These are phyloP conservation scores for Poeciliopsis turneri DNA, from an alignment of 2,797 vertebrate species.

Conservation along the genomic window DNA sequence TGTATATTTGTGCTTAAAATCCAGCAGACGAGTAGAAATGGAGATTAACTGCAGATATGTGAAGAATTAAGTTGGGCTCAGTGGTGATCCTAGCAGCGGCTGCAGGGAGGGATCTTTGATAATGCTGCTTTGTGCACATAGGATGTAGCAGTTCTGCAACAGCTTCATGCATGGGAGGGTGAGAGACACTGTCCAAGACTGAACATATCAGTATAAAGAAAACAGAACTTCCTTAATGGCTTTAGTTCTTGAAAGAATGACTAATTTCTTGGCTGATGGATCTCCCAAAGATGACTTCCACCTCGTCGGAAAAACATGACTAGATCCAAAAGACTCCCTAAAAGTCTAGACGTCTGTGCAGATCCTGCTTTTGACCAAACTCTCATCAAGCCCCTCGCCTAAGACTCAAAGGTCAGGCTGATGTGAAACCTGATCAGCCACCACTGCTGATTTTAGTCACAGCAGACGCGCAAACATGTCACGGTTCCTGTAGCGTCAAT, in stretches of 20 bases:
- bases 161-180: not conserved
- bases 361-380: not conserved
- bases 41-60: not conserved
- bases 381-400: not conserved
- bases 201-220: not conserved
- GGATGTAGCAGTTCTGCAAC: not conserved
- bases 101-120: not conserved
- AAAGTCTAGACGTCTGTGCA: not conserved
- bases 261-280: not conserved
- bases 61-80: not conserved
- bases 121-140: not conserved
- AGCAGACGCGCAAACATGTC: slow-evolving; percentile 11
- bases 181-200: not conserved
- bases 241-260: not conserved
- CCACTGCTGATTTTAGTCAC: slow-evolving; percentile 13
- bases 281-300: not conserved
- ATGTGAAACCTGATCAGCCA: slow-evolving; percentile 18
- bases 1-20: not conserved
- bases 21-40: not conserved
- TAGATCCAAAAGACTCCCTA: not conserved
- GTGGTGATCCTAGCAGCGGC: not conserved
- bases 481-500: slow-evolving; percentile 22
- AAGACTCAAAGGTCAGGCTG: slow-evolving; percentile 1
- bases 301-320: not conserved
- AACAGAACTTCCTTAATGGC: not conserved